A percentile compares a stretch with the other conserved stretches of the same genome.
phyloP scores from a whole-genome alignment of 2,888 invertebrate species.

The Tenthredo mesomela region DNA sequence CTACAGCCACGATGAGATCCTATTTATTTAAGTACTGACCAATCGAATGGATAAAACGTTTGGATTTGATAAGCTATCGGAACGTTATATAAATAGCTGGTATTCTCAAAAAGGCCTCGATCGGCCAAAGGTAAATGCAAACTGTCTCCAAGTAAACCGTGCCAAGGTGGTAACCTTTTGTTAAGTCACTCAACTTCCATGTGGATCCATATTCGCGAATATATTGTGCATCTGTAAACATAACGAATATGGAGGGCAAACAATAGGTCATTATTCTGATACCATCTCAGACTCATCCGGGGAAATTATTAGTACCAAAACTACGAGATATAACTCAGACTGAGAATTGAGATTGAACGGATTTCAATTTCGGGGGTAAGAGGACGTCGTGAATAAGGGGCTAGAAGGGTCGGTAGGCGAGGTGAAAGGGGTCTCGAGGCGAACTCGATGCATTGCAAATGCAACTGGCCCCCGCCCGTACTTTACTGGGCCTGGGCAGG shows the following conservation, averaged over 20 bases:
- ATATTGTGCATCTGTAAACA: background rate
- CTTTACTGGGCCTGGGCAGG: slow-evolving; percentile 65
- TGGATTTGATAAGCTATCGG: slow-evolving; percentile 23
- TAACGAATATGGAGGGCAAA: background rate
- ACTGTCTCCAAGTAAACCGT: slow-evolving; percentile 63
- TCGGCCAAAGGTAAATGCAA: slow-evolving; percentile 50
- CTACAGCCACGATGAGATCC: background rate
- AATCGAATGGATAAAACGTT: background rate
- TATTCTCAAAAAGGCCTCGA: slow-evolving; percentile 41
- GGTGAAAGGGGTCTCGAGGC: slow-evolving; percentile 75
- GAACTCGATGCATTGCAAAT: slow-evolving; percentile 68
- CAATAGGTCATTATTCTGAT: background rate
- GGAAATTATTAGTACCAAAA: background rate
- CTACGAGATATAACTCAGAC: background rate
- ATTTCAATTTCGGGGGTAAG: slow-evolving; percentile 36
- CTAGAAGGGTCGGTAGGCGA: slow-evolving; percentile 67
- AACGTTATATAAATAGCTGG: slow-evolving; percentile 22
- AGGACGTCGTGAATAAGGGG: slow-evolving; percentile 63
- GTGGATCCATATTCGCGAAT: slow-evolving; percentile 28
- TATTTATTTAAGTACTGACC: background rate
- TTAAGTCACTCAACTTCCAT: slow-evolving; percentile 35
- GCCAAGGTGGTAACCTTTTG: slow-evolving; percentile 67
- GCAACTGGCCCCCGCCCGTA: slow-evolving; percentile 69
- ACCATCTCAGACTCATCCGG: background rate
- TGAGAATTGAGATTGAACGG: background rate